A percentile compares a stretch with the other conserved stretches of the same genome.
phyloP scores from a whole-genome alignment of 2,888 invertebrate species.

The Oscheius onirici region DNA sequence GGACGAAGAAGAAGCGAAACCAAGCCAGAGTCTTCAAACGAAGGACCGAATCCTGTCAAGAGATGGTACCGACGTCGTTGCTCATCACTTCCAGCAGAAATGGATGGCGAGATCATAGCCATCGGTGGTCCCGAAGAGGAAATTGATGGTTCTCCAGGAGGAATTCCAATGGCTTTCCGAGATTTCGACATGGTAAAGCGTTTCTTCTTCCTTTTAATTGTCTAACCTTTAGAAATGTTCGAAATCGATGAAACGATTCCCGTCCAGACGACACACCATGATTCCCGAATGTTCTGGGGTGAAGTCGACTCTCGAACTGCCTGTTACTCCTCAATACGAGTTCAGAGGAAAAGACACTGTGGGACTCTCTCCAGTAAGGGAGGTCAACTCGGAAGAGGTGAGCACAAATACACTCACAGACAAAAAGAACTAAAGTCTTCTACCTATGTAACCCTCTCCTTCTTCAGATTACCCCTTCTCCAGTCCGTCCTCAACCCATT shows the following conservation, averaged over 20 bases:
- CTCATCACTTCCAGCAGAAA: constrained; percentile 40
- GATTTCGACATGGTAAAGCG: constrained; percentile 39
- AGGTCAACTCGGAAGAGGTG: constrained; percentile 3
- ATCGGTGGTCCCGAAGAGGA: constrained; percentile 18
- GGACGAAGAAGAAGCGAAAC: constrained; percentile 38
- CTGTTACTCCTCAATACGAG: not conserved
- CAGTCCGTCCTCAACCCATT: not conserved
- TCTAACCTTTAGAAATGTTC: constrained; percentile 35
- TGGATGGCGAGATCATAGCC: constrained; percentile 5
- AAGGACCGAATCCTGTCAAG: not conserved
- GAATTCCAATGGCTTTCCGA: constrained; percentile 44
- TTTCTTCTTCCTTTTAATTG: not conserved
- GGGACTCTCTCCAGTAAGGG: constrained; percentile 8
- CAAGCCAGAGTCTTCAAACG: constrained; percentile 28
- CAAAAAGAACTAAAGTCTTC: not conserved
- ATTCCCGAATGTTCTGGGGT: constrained; percentile 32
- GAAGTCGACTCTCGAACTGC: constrained; percentile 23
- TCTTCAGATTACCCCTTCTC: not conserved
- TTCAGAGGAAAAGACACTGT: not conserved
- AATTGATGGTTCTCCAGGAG: constrained; percentile 30
- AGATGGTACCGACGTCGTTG: constrained; percentile 37
- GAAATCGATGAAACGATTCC: constrained; percentile 42
- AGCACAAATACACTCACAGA: not conserved
- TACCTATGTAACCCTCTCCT: not conserved
- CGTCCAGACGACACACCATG: constrained; percentile 42